Conservation (phyloP, 2,888 invertebrate species). For the Cetonia aurata region DNA sequence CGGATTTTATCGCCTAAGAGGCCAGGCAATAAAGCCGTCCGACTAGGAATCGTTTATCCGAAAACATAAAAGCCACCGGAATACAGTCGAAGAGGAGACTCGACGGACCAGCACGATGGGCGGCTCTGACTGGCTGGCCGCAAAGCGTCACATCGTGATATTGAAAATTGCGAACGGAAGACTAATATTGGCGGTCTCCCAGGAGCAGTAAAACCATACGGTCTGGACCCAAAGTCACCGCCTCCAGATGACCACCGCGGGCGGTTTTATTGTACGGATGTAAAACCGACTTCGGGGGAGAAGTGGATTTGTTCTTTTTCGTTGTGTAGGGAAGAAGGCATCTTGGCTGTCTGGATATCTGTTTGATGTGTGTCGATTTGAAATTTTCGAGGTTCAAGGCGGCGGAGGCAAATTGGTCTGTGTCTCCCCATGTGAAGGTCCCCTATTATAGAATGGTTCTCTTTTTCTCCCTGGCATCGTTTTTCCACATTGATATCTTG, state of each 20-base stretch:
- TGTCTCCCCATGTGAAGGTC: neutral
- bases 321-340: neutral
- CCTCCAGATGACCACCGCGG: slow-evolving; percentile 19
- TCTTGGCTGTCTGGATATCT: slow-evolving; percentile 8
- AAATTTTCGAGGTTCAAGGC: neutral
- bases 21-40: slow-evolving; percentile 12
- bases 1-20: slow-evolving; percentile 13
- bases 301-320: slow-evolving; percentile 1
- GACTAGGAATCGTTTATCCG: slow-evolving; percentile 15
- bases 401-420: slow-evolving; percentile 28
- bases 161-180: slow-evolving; percentile 37
- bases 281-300: slow-evolving; percentile 1
- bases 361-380: slow-evolving; percentile 32
- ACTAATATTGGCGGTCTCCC: slow-evolving; percentile 30
- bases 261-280: slow-evolving; percentile 31
- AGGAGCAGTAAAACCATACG: slow-evolving; percentile 33
- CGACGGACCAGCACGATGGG: no score
- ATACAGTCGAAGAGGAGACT: no score
- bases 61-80: slow-evolving; percentile 1
- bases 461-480: neutral
- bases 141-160: slow-evolving; percentile 37
- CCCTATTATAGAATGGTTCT: neutral
- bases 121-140: neutral
- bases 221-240: slow-evolving; percentile 9
- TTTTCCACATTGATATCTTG: slow-evolving; percentile 26